These are phyloP conservation scores for Motacilla tschutschensis DNA, from an alignment of 2,113 vertebrate species.

Conservation along the genomic window DNA sequence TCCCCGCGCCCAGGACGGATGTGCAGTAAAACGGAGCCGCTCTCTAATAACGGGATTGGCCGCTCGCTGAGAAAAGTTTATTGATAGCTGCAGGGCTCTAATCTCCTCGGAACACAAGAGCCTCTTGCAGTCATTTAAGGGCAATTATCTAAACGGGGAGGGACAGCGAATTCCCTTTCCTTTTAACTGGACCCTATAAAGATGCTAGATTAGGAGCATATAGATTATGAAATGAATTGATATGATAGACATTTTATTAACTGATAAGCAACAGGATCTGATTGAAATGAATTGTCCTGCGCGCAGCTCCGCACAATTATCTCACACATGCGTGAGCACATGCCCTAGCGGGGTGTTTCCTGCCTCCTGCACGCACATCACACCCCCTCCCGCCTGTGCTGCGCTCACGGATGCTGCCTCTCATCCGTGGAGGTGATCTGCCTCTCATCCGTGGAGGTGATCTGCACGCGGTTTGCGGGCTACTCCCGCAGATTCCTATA, in stretches of 20 bases:
- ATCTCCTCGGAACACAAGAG: constrained; percentile 87
- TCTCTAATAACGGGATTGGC: constrained; percentile 71
- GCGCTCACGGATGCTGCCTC: rapidly evolving
- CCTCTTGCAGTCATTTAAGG: constrained; percentile 82
- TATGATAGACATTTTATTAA: constrained; percentile 64
- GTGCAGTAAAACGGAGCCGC: constrained; percentile 58
- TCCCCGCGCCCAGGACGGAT: constrained; percentile 56
- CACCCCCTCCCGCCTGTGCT: rapidly evolving
- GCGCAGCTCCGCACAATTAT: background rate
- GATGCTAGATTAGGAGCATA: constrained; percentile 74
- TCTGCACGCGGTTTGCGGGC: background rate
- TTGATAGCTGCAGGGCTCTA: constrained; percentile 84
- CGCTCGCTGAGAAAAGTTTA: constrained; percentile 76
- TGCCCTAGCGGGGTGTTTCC: background rate
- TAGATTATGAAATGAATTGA: constrained; percentile 65
- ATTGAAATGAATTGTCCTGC: background rate
- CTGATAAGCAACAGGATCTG: constrained; percentile 51
- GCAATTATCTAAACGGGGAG: constrained; percentile 82
- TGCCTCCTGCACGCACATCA: rapidly evolving
- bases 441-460: rapidly evolving
- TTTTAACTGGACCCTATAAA: constrained; percentile 83
- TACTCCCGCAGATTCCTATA: background rate
- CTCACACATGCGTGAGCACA: background rate
- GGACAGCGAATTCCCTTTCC: constrained; percentile 73
- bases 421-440: rapidly evolving